Evolutionary conservation across 2,888 invertebrate species (phyloP).

Genomic region (Aphidoletes aphidimyza): DNA sequence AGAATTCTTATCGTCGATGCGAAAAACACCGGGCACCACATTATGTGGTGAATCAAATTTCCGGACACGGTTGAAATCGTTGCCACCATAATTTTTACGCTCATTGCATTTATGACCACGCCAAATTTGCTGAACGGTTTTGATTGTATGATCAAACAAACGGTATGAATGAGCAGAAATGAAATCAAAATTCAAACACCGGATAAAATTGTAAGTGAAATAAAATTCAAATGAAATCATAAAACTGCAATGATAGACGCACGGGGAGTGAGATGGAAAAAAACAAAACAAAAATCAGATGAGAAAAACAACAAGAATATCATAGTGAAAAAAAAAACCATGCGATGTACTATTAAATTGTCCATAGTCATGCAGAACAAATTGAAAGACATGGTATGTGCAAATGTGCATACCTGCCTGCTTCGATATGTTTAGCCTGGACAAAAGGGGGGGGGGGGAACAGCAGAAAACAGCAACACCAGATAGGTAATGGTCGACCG

Average conservation of each 20-base stretch:
- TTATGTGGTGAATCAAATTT: too few species aligned
- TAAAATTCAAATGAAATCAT: conserved; percentile 47
- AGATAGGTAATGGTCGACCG: too few species aligned
- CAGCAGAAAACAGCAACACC: too few species aligned
- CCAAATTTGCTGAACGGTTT: conserved; percentile 23
- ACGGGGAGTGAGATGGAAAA: neutral
- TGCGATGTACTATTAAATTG: conserved; percentile 50
- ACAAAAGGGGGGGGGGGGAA: too few species aligned
- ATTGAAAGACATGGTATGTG: conserved; percentile 33
- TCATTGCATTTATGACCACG: conserved; percentile 17
- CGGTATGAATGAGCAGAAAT: neutral
- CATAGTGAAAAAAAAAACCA: conserved; percentile 39
- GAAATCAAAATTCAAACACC: conserved; percentile 51
- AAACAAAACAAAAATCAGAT: neutral
- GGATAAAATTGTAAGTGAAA: conserved; percentile 49
- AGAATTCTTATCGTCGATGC: too few species aligned
- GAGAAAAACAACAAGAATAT: neutral
- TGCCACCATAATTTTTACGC: conserved; percentile 49
- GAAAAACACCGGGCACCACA: too few species aligned
- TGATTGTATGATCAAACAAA: neutral
- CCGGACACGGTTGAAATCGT: too few species aligned
- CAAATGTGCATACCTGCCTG: neutral
- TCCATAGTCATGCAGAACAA: conserved; percentile 55
- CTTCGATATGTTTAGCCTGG: too few species aligned
- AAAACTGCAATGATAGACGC: neutral